Evolutionary conservation across 2,113 vertebrate genomes (phyloP).

Genomic region (Peromyscus polionotus): DNA sequence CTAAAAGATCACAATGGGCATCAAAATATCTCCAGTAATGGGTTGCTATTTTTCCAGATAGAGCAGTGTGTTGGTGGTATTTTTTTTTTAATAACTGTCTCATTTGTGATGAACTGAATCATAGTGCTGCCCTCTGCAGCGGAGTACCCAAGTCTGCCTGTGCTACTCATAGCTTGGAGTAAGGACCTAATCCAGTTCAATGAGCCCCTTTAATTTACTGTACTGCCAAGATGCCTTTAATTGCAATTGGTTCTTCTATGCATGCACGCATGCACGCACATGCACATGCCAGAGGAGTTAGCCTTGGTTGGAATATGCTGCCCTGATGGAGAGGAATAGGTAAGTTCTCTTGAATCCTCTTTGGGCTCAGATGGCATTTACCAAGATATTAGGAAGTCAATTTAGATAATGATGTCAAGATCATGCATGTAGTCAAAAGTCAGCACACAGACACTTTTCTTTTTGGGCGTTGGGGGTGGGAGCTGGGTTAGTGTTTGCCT

Average conservation of each 20-base stretch:
- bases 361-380: background rate
- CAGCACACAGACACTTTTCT: background rate
- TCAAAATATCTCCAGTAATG: background rate
- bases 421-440: conserved; percentile 31
- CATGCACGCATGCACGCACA: background rate
- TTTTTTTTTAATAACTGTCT: background rate
- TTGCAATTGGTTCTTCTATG: background rate
- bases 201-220: background rate
- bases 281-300: background rate
- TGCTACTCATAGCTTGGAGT: background rate
- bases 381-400: conserved; percentile 58
- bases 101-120: background rate
- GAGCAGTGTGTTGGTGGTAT: background rate
- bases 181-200: background rate
- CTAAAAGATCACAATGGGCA: background rate
- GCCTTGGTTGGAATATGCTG: background rate
- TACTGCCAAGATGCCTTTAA: background rate
- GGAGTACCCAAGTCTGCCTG: background rate
- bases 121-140: background rate
- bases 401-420: conserved; percentile 31
- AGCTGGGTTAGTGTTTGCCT: background rate
- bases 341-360: background rate
- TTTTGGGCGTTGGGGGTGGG: background rate
- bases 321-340: background rate
- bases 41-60: background rate